A percentile compares a stretch with the other conserved stretches of the same genome.
Evolutionary conservation across 2,888 invertebrate genomes (phyloP).

Genomic region (Eucriotettix oculatus): DNA sequence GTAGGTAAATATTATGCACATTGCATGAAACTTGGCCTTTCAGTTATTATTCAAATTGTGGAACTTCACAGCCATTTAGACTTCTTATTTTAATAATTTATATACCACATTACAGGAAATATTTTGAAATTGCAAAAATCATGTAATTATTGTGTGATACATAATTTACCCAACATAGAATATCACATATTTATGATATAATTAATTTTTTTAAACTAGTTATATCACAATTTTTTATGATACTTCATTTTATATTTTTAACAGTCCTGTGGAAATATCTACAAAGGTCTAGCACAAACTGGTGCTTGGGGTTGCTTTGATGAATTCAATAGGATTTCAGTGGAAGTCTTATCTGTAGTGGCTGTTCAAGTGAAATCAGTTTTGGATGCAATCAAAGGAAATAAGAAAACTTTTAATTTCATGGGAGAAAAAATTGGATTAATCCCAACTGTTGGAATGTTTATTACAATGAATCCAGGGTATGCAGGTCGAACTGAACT

Average conservation of each 20-base stretch:
- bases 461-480: slow-evolving; percentile 94
- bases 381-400: slow-evolving; percentile 71
- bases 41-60: too few relatives aligned
- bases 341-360: slow-evolving; percentile 88
- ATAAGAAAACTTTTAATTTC: slow-evolving; percentile 66
- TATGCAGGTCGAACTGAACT: slow-evolving; percentile 84
- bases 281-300: slow-evolving; percentile 88
- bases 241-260: slow-evolving; percentile 3
- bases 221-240: too few relatives aligned
- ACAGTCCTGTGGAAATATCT: slow-evolving; percentile 78
- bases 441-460: slow-evolving; percentile 68
- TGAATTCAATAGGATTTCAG: slow-evolving; percentile 88
- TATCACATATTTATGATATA: too few relatives aligned
- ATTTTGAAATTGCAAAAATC: too few relatives aligned
- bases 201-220: too few relatives aligned
- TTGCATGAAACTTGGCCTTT: too few relatives aligned
- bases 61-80: too few relatives aligned
- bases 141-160: too few relatives aligned
- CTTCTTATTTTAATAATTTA: too few relatives aligned
- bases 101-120: too few relatives aligned
- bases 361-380: slow-evolving; percentile 83
- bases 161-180: too few relatives aligned
- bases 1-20: too few relatives aligned
- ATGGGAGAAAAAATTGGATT: slow-evolving; percentile 65
- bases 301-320: slow-evolving; percentile 97